Evolutionary conservation across 2,797 vertebrate genomes (phyloP).

Genomic region (Margarornis squamiger): DNA sequence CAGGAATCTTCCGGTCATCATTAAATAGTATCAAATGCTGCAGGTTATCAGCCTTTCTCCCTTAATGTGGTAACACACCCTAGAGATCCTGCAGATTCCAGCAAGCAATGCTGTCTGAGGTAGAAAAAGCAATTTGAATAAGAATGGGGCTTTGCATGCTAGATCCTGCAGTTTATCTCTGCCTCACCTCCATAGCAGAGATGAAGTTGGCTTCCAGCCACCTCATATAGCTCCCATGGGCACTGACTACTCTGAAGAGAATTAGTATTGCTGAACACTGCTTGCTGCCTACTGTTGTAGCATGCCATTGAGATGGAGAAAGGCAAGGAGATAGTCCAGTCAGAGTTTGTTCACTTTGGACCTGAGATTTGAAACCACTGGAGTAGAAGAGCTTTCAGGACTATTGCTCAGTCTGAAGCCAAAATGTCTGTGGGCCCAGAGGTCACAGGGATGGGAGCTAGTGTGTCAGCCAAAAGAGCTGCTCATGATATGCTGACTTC

Average conservation of each 20-base stretch:
- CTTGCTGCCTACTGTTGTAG: neutral
- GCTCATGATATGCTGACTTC: neutral
- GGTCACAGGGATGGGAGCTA: neutral
- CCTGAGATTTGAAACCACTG: neutral
- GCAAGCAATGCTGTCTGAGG: neutral
- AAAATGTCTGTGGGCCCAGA: neutral
- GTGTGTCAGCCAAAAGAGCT: neutral
- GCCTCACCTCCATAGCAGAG: neutral
- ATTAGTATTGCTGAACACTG: neutral
- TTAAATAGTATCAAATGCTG: neutral
- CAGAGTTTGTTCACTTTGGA: neutral
- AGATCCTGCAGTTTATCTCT: neutral
- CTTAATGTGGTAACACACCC: neutral
- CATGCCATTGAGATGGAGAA: neutral
- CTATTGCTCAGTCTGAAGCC: neutral
- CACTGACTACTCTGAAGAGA: neutral
- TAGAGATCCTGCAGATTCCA: neutral
- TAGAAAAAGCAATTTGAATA: slow-evolving; percentile 10
- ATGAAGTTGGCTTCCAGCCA: neutral
- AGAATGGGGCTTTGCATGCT: slow-evolving; percentile 8
- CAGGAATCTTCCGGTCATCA: neutral
- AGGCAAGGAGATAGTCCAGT: neutral
- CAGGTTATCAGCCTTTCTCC: neutral
- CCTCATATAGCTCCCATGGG: neutral
- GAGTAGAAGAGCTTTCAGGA: neutral